Conservation (phyloP, 2,113 vertebrate species). For the Megaceryle torquata region DNA sequence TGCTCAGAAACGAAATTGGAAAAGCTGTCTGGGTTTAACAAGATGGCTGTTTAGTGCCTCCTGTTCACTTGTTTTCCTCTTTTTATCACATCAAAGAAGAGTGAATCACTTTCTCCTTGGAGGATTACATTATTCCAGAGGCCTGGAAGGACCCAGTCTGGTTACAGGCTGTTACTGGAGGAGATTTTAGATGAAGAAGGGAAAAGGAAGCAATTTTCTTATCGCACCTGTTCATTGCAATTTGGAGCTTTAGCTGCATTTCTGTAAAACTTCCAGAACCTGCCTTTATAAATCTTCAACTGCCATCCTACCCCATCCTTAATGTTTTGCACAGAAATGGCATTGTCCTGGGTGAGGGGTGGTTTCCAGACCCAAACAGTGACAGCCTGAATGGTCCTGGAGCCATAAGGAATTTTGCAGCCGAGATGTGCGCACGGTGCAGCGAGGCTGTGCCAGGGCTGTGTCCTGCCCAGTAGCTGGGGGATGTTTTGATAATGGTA, state of each 20-base stretch:
- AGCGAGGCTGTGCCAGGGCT: not conserved
- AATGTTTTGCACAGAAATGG: not conserved
- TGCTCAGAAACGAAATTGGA: conserved; percentile 35
- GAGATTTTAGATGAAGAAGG: not conserved
- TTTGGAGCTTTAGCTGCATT: not conserved
- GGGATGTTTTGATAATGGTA: not conserved
- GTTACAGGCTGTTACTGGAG: not conserved
- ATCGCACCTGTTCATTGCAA: not conserved
- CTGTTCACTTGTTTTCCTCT: conserved; percentile 52
- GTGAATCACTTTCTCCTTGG: conserved; percentile 52
- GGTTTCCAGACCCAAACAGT: not conserved
- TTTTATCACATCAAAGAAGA: conserved; percentile 49
- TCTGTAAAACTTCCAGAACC: not conserved
- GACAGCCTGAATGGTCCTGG: accelerated
- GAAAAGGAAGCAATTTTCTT: not conserved
- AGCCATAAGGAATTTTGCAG: not conserved
- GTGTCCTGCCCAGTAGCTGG: not conserved
- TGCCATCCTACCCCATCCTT: not conserved
- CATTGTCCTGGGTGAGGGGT: not conserved
- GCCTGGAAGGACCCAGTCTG: conserved; percentile 5
- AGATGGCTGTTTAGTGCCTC: conserved; percentile 61
- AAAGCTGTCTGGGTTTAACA: conserved; percentile 50
- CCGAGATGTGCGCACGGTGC: accelerated
- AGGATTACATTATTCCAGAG: conserved; percentile 28
- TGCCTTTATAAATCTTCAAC: not conserved